Percentiles rank a stretch among this genome's conserved stretches.
Evolutionary conservation across 92 coral and sea anemone genomes (phyloP).

Genomic region (Bergia puertoricense): DNA sequence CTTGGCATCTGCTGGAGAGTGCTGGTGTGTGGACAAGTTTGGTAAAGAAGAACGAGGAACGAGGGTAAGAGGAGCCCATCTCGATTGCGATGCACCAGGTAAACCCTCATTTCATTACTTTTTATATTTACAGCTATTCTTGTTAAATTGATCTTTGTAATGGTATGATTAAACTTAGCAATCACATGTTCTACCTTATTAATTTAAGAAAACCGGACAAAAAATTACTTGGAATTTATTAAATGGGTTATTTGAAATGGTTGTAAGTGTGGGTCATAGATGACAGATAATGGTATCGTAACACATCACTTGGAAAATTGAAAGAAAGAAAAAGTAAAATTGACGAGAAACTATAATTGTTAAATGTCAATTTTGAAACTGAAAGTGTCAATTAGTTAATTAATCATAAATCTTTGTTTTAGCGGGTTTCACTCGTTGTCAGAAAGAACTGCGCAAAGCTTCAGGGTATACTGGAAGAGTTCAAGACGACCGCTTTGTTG

Average conservation of each 20-base stretch:
- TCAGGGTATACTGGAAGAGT: slow-evolving; percentile 64
- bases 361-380: neutral
- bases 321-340: too few relatives aligned
- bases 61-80: slow-evolving; percentile 66
- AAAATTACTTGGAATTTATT: too few relatives aligned
- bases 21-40: slow-evolving; percentile 93
- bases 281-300: too few relatives aligned
- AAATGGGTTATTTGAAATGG: too few relatives aligned
- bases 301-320: too few relatives aligned
- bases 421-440: slow-evolving; percentile 60
- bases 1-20: slow-evolving; percentile 65
- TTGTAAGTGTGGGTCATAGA: too few relatives aligned
- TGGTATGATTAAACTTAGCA: too few relatives aligned
- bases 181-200: too few relatives aligned
- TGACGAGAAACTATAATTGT: neutral
- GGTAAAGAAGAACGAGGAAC: slow-evolving; percentile 83
- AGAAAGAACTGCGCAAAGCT: slow-evolving; percentile 75
- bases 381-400: neutral
- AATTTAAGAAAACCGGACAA: too few relatives aligned
- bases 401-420: neutral
- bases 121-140: neutral
- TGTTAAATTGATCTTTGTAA: too few relatives aligned
- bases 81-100: slow-evolving; percentile 84
- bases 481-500: slow-evolving; percentile 59
- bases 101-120: neutral